A percentile compares a stretch with the other conserved stretches of the same genome.
Evolutionary conservation across 2,888 invertebrate genomes (phyloP).

Genomic region (Callimorpha dominula): DNA sequence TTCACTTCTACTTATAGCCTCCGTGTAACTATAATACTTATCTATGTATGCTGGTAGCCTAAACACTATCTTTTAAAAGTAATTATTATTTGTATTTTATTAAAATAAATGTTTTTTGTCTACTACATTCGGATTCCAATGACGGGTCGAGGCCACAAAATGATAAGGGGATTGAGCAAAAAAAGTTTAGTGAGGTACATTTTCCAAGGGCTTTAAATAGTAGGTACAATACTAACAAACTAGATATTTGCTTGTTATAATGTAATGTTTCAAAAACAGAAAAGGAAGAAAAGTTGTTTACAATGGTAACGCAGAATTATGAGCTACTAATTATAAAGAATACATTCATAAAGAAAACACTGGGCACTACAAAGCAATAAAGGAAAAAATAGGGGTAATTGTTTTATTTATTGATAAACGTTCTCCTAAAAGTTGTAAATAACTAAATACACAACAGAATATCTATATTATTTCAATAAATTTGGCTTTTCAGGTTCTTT

Average conservation of each 20-base stretch:
- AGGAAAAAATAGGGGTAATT: constrained; percentile 21
- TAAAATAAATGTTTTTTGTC: constrained; percentile 1
- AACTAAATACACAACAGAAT: constrained; percentile 18
- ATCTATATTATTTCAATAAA: constrained; percentile 22
- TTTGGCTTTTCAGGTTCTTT: constrained; percentile 25
- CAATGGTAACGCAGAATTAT: too few species aligned
- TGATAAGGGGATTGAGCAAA: constrained; percentile 6
- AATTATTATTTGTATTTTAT: constrained; percentile 2
- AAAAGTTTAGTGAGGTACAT: background rate
- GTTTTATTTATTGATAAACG: constrained; percentile 21
- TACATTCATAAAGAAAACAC: too few species aligned
- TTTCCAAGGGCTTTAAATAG: background rate
- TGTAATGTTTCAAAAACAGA: background rate
- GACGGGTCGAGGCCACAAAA: constrained; percentile 11
- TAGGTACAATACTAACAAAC: too few species aligned
- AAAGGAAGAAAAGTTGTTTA: background rate
- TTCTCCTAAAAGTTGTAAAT: constrained; percentile 12
- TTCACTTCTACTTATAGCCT: background rate
- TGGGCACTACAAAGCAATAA: background rate
- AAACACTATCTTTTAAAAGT: background rate
- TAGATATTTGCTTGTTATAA: too few species aligned
- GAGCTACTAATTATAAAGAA: too few species aligned
- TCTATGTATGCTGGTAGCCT: background rate
- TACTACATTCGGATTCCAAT: background rate
- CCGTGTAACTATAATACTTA: background rate